These are phyloP conservation scores for Caenorhabditis tropicalis DNA, from an alignment of 1,140 invertebrate genomes.

Conservation along the genomic window DNA sequence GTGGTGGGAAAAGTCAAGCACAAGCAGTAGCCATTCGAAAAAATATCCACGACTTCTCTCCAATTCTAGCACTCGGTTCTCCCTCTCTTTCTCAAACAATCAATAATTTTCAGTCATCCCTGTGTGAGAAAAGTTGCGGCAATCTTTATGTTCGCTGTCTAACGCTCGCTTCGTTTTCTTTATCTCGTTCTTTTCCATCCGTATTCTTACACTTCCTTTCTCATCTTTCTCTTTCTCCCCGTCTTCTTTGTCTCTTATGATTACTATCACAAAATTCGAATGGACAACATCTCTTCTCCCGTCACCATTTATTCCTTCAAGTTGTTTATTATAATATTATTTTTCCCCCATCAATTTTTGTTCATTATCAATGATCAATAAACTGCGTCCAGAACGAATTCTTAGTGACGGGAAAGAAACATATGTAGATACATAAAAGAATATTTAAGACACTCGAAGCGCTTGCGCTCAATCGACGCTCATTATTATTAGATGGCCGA, in stretches of 20 bases:
- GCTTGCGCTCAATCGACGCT: too few species aligned
- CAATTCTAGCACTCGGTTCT: constrained; percentile 7
- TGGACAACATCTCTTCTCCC: constrained; percentile 9
- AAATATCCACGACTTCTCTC: background rate
- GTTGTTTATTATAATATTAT: constrained; percentile 42
- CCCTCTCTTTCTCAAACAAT: background rate
- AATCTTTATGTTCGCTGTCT: background rate
- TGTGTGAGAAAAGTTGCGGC: constrained; percentile 8
- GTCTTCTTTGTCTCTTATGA: constrained; percentile 28
- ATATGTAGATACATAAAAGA: background rate
- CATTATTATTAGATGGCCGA: background rate
- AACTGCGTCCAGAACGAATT: background rate
- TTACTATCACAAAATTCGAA: constrained; percentile 2
- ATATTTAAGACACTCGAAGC: too few species aligned
- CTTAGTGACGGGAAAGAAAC: background rate
- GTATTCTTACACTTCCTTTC: background rate
- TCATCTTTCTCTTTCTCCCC: background rate
- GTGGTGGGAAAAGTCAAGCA: background rate
- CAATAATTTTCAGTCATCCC: constrained; percentile 34
- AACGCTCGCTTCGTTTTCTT: background rate
- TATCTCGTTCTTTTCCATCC: background rate
- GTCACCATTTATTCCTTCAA: background rate
- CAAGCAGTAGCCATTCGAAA: constrained; percentile 2
- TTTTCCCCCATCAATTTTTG: constrained; percentile 35
- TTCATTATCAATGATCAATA: constrained; percentile 41